phyloP scores from a whole-genome alignment of 1,140 invertebrate species.

The Nebria ingens region DNA sequence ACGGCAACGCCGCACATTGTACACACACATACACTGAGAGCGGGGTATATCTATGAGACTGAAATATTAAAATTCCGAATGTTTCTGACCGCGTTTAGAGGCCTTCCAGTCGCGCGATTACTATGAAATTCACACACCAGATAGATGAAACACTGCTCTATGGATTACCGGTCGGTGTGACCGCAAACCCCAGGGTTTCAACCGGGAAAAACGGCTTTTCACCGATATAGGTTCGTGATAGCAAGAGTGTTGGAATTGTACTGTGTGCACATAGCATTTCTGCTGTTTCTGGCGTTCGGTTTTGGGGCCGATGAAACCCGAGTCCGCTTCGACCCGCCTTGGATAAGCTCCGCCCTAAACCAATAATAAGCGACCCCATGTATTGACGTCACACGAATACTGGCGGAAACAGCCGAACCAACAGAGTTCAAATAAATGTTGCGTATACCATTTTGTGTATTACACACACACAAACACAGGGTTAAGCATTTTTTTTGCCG shows the following conservation, averaged over 20 bases:
- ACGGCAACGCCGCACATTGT: slow-evolving; percentile 21
- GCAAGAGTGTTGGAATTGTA: slow-evolving; percentile 20
- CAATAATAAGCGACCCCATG: slow-evolving; percentile 22
- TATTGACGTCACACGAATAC: slow-evolving; percentile 29
- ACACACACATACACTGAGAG: slow-evolving; percentile 27
- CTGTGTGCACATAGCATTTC: slow-evolving; percentile 10
- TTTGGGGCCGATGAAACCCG: neutral
- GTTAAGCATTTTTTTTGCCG: slow-evolving; percentile 4
- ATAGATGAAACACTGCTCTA: slow-evolving; percentile 4
- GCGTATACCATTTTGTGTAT: slow-evolving; percentile 31
- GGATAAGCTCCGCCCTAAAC: slow-evolving; percentile 28
- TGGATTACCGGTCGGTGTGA: slow-evolving; percentile 20
- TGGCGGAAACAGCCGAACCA: slow-evolving; percentile 19
- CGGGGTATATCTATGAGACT: too few relatives aligned
- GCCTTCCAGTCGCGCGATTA: slow-evolving; percentile 18
- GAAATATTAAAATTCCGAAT: slow-evolving; percentile 25
- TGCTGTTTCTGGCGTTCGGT: too few relatives aligned
- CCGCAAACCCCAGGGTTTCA: slow-evolving; percentile 21
- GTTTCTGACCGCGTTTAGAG: slow-evolving; percentile 20
- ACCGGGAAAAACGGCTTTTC: slow-evolving; percentile 20
- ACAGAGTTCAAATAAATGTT: slow-evolving; percentile 15
- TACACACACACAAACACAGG: slow-evolving; percentile 18
- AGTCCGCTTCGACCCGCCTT: slow-evolving; percentile 26
- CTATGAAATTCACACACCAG: slow-evolving; percentile 23
- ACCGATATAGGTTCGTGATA: slow-evolving; percentile 19